Evolutionary conservation across 2,797 vertebrate genomes (phyloP).

Genomic region (Malurus splendens): DNA sequence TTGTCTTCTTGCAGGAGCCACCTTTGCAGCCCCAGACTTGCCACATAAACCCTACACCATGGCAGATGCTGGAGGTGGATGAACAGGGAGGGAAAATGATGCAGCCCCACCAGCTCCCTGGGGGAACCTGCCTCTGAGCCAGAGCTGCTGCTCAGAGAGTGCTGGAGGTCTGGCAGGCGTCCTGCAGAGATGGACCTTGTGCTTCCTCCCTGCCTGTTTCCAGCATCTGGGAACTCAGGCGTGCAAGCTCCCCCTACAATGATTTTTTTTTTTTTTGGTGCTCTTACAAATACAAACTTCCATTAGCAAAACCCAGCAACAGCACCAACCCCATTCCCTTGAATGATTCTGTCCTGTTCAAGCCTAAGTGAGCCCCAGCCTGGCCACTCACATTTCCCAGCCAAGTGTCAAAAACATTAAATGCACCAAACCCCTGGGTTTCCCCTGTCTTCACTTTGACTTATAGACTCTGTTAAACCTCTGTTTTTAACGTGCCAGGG

Average conservation of each 20-base stretch:
- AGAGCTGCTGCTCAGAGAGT: background rate
- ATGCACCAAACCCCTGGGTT: background rate
- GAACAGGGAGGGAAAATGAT: background rate
- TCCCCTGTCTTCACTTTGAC: background rate
- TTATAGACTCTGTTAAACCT: background rate
- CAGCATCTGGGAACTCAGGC: background rate
- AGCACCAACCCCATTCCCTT: background rate
- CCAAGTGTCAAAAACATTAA: background rate
- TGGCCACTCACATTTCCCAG: background rate
- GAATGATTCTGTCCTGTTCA: background rate
- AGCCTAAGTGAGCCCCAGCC: fast-evolving
- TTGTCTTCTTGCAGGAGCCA: background rate
- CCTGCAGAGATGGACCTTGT: background rate
- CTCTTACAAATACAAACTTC: background rate
- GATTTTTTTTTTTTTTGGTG: background rate
- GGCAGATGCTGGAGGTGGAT: background rate
- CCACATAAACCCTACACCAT: fast-evolving
- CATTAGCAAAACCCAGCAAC: background rate
- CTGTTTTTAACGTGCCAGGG: background rate
- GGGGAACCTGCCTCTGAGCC: background rate
- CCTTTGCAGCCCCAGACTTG: background rate
- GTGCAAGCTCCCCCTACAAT: background rate
- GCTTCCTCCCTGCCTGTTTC: background rate
- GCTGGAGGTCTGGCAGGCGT: background rate
- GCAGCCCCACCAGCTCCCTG: background rate